These are phyloP conservation scores for Thereva nobilitata DNA, from an alignment of 2,888 invertebrate genomes.

Conservation along the genomic window DNA sequence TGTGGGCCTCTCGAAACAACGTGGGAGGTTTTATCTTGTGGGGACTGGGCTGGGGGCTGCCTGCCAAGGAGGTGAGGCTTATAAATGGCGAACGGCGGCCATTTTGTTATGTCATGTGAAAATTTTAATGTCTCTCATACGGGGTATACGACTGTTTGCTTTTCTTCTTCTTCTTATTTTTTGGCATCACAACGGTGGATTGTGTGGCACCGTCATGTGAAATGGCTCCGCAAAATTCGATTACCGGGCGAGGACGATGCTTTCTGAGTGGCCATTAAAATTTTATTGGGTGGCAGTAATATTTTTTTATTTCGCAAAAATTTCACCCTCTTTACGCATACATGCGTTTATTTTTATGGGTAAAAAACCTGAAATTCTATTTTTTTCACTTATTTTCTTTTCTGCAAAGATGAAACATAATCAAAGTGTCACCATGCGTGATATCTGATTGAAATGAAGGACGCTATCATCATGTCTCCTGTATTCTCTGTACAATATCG, in stretches of 20 bases:
- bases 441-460: slow-evolving; percentile 42
- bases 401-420: slow-evolving; percentile 39
- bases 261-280: slow-evolving; percentile 45
- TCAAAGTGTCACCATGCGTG: slow-evolving; percentile 43
- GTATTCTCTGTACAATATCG: slow-evolving; percentile 22
- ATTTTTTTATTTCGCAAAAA: slow-evolving; percentile 31
- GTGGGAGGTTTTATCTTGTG: slow-evolving; percentile 7
- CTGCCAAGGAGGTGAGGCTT: slow-evolving; percentile 39
- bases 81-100: slow-evolving; percentile 47
- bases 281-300: slow-evolving; percentile 48
- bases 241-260: slow-evolving; percentile 31
- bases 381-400: slow-evolving; percentile 38
- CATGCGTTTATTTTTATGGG: slow-evolving; percentile 12
- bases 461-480: slow-evolving; percentile 4
- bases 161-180: too few species aligned
- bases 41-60: slow-evolving; percentile 5
- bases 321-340: slow-evolving; percentile 14
- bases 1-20: slow-evolving; percentile 13
- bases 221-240: slow-evolving; percentile 38
- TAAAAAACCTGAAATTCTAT: slow-evolving; percentile 36
- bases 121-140: slow-evolving; percentile 41
- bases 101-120: slow-evolving; percentile 45
- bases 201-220: slow-evolving; percentile 20
- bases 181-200: background rate
- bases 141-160: slow-evolving; percentile 17